Conservation (phyloP, 2,113 vertebrate genomes). For the Cervus canadensis region DNA sequence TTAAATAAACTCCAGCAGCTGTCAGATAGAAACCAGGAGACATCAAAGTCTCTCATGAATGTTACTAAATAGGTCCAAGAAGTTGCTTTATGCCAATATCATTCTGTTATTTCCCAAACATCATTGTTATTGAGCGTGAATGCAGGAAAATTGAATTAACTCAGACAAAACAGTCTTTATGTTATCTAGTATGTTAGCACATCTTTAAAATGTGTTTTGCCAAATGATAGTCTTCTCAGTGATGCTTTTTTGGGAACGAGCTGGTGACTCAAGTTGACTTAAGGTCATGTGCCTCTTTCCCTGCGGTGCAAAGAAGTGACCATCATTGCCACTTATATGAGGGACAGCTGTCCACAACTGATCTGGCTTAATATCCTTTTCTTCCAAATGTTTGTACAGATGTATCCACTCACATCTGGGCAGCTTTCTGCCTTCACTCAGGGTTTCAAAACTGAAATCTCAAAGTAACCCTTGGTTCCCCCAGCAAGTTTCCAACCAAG, state of each 20-base stretch:
- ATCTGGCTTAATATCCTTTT: neutral
- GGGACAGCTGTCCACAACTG: neutral
- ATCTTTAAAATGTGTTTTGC: slow-evolving; percentile 56
- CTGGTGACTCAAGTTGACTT: slow-evolving; percentile 62
- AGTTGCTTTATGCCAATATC: slow-evolving; percentile 64
- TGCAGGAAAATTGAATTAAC: slow-evolving; percentile 72
- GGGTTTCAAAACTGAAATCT: neutral
- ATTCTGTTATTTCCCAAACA: slow-evolving; percentile 61
- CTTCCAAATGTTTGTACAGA: neutral
- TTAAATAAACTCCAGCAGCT: neutral
- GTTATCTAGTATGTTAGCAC: neutral
- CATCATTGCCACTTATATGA: neutral
- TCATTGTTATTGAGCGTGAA: slow-evolving; percentile 70
- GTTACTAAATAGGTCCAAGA: slow-evolving; percentile 56
- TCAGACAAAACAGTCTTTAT: slow-evolving; percentile 38
- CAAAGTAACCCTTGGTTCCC: neutral
- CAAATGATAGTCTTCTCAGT: slow-evolving; percentile 54
- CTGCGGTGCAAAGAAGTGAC: neutral
- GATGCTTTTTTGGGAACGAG: slow-evolving; percentile 67
- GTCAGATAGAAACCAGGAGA: neutral
- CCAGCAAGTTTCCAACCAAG: neutral
- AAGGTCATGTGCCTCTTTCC: neutral
- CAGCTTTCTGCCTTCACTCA: neutral
- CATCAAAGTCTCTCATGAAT: slow-evolving; percentile 42
- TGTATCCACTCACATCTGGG: neutral